These are phyloP conservation scores for Diarsia dahlii DNA, from an alignment of 2,888 invertebrate genomes.

Conservation along the genomic window DNA sequence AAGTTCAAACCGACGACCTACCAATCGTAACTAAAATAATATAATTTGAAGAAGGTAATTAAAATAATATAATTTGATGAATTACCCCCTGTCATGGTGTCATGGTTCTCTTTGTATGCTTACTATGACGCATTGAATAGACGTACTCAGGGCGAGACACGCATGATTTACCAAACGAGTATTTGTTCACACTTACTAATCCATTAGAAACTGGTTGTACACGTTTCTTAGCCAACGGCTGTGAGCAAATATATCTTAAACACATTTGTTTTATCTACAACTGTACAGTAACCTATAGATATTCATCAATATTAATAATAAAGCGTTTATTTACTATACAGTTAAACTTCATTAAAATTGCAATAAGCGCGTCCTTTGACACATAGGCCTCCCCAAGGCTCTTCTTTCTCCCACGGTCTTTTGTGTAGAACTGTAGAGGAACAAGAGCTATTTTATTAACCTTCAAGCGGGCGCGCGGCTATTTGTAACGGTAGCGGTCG, in stretches of 20 bases:
- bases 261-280: not conserved
- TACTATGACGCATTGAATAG: slow-evolving; percentile 9
- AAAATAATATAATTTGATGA: slow-evolving; percentile 2
- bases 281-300: not conserved
- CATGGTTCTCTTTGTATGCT: slow-evolving; percentile 7
- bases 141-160: slow-evolving; percentile 21
- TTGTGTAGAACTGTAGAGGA: too few relatives aligned
- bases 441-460: too few relatives aligned
- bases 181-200: slow-evolving; percentile 52
- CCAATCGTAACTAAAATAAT: not conserved
- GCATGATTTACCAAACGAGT: slow-evolving; percentile 44
- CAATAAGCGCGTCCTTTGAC: too few relatives aligned
- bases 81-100: not conserved
- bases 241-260: slow-evolving; percentile 8
- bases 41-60: too few relatives aligned
- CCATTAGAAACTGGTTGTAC: slow-evolving; percentile 56
- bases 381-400: too few relatives aligned
- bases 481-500: too few relatives aligned
- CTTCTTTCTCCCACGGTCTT: too few relatives aligned
- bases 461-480: too few relatives aligned
- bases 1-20: not conserved
- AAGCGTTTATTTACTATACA: too few relatives aligned
- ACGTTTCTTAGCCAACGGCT: slow-evolving; percentile 25
- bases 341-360: too few relatives aligned
- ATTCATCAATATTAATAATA: not conserved